Base-by-base conservation (phyloP, 2,797 vertebrate genomes). In the Neomorphus geoffroyi region DNA sequence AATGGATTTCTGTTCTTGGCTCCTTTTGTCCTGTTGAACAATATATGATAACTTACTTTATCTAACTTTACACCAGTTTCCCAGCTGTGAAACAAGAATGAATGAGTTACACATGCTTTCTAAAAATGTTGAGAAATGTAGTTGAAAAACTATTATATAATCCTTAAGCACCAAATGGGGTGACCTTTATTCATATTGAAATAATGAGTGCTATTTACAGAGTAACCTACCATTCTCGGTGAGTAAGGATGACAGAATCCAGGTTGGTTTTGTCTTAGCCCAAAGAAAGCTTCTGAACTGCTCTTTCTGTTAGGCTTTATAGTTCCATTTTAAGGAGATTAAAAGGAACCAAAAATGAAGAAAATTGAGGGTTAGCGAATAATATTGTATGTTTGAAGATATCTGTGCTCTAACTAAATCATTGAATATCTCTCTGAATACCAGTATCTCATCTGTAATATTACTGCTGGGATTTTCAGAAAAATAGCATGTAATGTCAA, bases 401-500 rank as follows among this genome's bases (percentile, higher is more conserved):
- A 91, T n/a, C 35, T 46, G 72, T 17, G 45, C 66, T 92, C 62
- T 80, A 50, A 87, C 19, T 88, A 73, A 74, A 61, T 54, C 54
- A 56, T 23, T 91, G 48, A 79, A 30, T 83, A 21, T 57, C 77
- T 86, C 80, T 96, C 81, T 32, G 71, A 80, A 95, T 96, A 84
- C 61, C 69, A 86, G 67, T 84, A 97, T 96, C 96, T 97, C 88
- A 66, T 96, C 80, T 92, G 50, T 94, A 93, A 92, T 91, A 88
- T 53, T 94, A 61, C 92, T 87, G 71, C 84, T 79, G 95, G 94
- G 94, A 95, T 96, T 97, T 97, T 96, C 92, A 90, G 95, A 93
- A 96, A 96, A 97, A 96, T 87, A 94, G 77, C 85, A 54, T 92
- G 75, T 88, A 96, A 93, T 94, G 89, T 97, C 96, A 97, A 88